Conservation (phyloP, 2,888 invertebrate species). For the Petrophora chlorosata region DNA sequence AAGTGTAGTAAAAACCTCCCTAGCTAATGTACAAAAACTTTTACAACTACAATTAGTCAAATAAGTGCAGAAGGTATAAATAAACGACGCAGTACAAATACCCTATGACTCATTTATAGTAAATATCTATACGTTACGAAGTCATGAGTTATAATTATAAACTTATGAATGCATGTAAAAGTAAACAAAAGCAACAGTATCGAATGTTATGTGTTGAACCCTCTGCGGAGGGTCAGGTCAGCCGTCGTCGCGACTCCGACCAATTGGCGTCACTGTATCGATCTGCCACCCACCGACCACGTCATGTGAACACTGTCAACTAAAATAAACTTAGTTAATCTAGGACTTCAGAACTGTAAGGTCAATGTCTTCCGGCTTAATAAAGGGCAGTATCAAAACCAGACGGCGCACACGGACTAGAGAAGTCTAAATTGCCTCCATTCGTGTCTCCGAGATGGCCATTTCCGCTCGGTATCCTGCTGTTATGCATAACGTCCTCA, state of each 20-base stretch:
- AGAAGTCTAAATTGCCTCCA: conserved; percentile 53
- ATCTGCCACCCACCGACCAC: conserved; percentile 55
- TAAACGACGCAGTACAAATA: not conserved
- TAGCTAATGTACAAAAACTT: not conserved
- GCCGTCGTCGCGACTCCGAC: conserved; percentile 56
- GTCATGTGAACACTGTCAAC: conserved; percentile 52
- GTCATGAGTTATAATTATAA: no score
- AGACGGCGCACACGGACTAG: conserved; percentile 44
- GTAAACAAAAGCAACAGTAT: conserved; percentile 56
- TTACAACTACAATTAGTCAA: not conserved
- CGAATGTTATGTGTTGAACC: conserved; percentile 50
- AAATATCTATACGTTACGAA: no score
- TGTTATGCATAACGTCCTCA: conserved; percentile 39
- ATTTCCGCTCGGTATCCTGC: conserved; percentile 65
- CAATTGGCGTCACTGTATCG: conserved; percentile 73
- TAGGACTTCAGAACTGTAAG: conserved; percentile 13
- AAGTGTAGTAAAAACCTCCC: not conserved
- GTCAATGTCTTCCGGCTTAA: conserved; percentile 3
- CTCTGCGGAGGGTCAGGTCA: conserved; percentile 34
- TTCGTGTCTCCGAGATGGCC: conserved; percentile 60
- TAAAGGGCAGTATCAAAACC: conserved; percentile 43
- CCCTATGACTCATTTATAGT: not conserved
- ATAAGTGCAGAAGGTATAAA: no score
- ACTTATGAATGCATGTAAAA: conserved; percentile 11
- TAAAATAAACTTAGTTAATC: conserved; percentile 43